Base-by-base conservation (phyloP, 2,888 invertebrate genomes). In the Athalia rosae region DNA sequence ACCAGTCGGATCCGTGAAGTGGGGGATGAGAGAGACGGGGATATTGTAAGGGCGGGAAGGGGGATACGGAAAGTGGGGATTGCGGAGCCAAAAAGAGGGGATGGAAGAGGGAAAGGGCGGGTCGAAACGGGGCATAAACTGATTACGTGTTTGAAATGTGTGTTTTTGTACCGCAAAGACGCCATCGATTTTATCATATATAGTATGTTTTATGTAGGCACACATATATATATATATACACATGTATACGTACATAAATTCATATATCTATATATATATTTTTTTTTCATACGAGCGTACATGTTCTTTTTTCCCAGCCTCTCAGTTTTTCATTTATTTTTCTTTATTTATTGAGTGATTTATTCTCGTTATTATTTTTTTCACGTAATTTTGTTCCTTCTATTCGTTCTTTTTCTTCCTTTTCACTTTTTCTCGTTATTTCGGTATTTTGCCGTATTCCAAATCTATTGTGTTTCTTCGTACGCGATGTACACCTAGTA, bases 141-240 rank as follows among this genome's bases (percentile, higher is more conserved):
- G 82, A 84, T 85, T 85, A 85, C 84, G 85, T 83, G 83, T 80
- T 79, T 83, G 81, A 81, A 84, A 81, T 82, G 80, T 81, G 79
- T 81, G 81, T 81, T 81, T 82, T 81, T 83, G 80, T 71, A 71
- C 59, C 50, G 28, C 50, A 50, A 67, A 67, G 67, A 59, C 67
- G 53, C 50, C 50, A 67, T 67, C 67, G 67, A 67, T 67, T 67
- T 13, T 50, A 67, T 67, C 67, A 67, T 53, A 53, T 53, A n/a
- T 53, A 53, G 8, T 53, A 53, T 53, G 53, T 53, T 4, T n/a
- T 53, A 53, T 53, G n/a, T 53, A 53, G 8, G 53, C 58, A 58
- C 58, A 58, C n/a, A 58, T 58, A 11, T 4, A 58, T 13, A 0
- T 58, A 9, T 56, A 56, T 56, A 11, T 56, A 56, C 56, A 63